A percentile compares a stretch with the other conserved stretches of the same genome.
Evolutionary conservation across 2,888 invertebrate species (phyloP).

Genomic region (Trichogramma dendrolimi): DNA sequence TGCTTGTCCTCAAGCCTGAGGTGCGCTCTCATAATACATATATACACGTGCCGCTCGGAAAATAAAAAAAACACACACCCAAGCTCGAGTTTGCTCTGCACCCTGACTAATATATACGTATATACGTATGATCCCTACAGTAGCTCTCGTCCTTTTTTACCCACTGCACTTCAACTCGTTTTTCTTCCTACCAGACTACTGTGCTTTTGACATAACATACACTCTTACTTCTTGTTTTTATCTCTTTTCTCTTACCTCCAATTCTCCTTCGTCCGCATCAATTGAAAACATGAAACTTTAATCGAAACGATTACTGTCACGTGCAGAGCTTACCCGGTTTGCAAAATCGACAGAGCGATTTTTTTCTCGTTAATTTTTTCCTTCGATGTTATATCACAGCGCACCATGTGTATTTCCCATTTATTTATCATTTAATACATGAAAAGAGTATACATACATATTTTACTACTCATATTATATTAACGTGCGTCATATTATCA

Average conservation of each 20-base stretch:
- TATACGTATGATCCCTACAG: slow-evolving; percentile 8
- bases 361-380: background rate
- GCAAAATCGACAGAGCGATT: slow-evolving; percentile 18
- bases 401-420: background rate
- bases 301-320: slow-evolving; percentile 39
- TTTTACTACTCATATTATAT: slow-evolving; percentile 3
- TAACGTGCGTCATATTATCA: slow-evolving; percentile 26
- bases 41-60: slow-evolving; percentile 24
- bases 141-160: slow-evolving; percentile 10
- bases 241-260: background rate
- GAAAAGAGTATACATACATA: slow-evolving; percentile 24
- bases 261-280: background rate
- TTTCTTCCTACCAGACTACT: slow-evolving; percentile 12
- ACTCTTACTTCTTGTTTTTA: background rate
- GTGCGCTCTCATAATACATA: slow-evolving; percentile 39
- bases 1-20: slow-evolving; percentile 52
- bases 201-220: slow-evolving; percentile 15
- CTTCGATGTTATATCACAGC: too few relatives aligned
- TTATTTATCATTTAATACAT: background rate
- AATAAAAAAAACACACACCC: background rate
- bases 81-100: slow-evolving; percentile 50
- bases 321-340: slow-evolving; percentile 50
- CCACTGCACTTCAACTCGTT: slow-evolving; percentile 10
- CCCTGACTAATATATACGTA: slow-evolving; percentile 41
- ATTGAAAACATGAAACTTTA: slow-evolving; percentile 33